Percentiles rank a stretch among this genome's conserved stretches.
These are phyloP conservation scores for Huso huso DNA, from an alignment of 2,797 vertebrate species.

Conservation along the genomic window DNA sequence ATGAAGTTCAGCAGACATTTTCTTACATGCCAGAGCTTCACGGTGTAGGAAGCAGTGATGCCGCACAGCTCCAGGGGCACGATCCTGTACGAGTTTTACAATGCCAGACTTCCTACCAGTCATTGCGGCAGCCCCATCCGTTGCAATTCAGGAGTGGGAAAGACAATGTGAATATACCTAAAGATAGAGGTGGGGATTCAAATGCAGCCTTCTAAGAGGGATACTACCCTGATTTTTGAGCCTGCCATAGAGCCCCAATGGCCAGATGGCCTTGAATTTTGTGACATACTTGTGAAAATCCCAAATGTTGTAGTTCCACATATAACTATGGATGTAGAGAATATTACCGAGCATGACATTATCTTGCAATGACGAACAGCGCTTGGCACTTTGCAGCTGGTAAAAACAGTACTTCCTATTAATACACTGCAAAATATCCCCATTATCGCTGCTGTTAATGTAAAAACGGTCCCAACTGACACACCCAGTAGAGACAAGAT, in stretches of 20 bases:
- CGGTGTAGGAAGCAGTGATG: no score
- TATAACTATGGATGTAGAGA: slow-evolving; percentile 12
- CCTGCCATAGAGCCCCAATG: slow-evolving; percentile 19
- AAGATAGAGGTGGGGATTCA: not conserved
- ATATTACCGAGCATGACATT: slow-evolving; percentile 18
- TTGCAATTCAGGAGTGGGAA: not conserved
- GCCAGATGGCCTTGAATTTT: slow-evolving; percentile 20
- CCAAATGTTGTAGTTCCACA: not conserved
- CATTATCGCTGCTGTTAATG: no score
- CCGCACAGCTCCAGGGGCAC: no score
- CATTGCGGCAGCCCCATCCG: no score
- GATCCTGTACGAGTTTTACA: no score
- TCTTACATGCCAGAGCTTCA: no score
- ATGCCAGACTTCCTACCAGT: no score
- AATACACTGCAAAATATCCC: not conserved
- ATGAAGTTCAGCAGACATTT: no score
- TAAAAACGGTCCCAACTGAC: not conserved
- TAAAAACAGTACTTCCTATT: slow-evolving; percentile 8
- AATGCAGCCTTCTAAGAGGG: not conserved
- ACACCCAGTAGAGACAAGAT: not conserved
- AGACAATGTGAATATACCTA: not conserved
- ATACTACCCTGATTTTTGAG: slow-evolving; percentile 17
- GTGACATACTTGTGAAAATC: not conserved
- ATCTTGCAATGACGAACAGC: slow-evolving; percentile 9
- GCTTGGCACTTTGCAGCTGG: slow-evolving; percentile 4